A percentile compares a stretch with the other conserved stretches of the same genome.
phyloP scores from a whole-genome alignment of 1,140 invertebrate species.

The Panagrolaimus sp. region DNA sequence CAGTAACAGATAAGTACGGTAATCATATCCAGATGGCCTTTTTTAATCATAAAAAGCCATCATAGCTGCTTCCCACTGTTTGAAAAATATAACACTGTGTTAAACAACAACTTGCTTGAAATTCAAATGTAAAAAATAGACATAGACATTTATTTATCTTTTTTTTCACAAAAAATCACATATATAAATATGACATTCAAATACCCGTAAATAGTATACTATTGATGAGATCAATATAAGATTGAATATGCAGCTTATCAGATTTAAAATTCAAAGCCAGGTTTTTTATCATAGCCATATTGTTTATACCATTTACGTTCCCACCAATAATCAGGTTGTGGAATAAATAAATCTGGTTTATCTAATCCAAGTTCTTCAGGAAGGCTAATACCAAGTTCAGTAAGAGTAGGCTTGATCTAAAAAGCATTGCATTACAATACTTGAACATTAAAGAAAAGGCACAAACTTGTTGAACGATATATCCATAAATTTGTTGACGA shows the following conservation, averaged over 20 bases:
- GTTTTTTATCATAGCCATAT: slow-evolving; percentile 53
- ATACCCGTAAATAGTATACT: too few species aligned
- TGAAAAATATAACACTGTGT: too few species aligned
- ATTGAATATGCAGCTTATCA: neutral
- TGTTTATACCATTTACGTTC: slow-evolving; percentile 53
- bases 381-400: slow-evolving; percentile 85
- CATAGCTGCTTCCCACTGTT: too few species aligned
- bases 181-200: too few species aligned
- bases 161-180: too few species aligned
- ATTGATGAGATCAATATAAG: too few species aligned
- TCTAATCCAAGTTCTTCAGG: slow-evolving; percentile 92
- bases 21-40: too few species aligned
- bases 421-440: slow-evolving; percentile 15
- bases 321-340: slow-evolving; percentile 54
- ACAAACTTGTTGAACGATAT: slow-evolving; percentile 51
- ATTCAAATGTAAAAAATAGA: too few species aligned
- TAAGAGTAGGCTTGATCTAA: slow-evolving; percentile 69
- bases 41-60: too few species aligned
- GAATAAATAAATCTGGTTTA: slow-evolving; percentile 76
- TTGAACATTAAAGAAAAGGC: neutral
- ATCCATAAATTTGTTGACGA: slow-evolving; percentile 46
- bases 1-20: too few species aligned
- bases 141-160: too few species aligned
- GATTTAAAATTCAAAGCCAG: slow-evolving; percentile 39
- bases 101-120: too few species aligned